Conservation (phyloP, 2,888 invertebrate genomes). For the Aphidoletes aphidimyza region DNA sequence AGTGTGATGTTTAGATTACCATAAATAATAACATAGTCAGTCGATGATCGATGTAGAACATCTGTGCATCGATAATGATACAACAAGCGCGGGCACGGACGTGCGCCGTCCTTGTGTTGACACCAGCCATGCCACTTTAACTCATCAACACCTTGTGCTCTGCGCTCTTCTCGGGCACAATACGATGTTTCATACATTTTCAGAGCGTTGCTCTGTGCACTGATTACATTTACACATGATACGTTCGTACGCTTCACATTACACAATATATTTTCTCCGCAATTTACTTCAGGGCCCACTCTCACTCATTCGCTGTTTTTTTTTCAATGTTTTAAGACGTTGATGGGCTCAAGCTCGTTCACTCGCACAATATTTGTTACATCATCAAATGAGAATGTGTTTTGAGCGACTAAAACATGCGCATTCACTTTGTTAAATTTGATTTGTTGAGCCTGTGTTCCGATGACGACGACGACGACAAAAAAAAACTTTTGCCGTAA, state of each 20-base stretch:
- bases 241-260: not conserved
- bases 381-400: conserved; percentile 29
- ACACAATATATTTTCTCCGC: not conserved
- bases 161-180: not conserved
- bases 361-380: conserved; percentile 12
- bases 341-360: no score
- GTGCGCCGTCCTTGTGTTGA: no score
- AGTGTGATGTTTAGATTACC: conserved; percentile 18
- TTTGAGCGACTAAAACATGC: not conserved
- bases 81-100: no score
- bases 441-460: conserved; percentile 12
- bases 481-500: not conserved
- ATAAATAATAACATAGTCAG: conserved; percentile 26
- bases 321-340: no score
- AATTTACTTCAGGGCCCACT: conserved; percentile 39
- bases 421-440: not conserved
- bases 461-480: no score
- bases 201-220: not conserved
- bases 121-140: not conserved
- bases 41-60: conserved; percentile 29
- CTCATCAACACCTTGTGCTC: not conserved
- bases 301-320: no score
- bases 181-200: not conserved
- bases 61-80: conserved; percentile 26
- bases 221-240: conserved; percentile 32